These are phyloP conservation scores for Daboia siamensis DNA, from an alignment of 2,113 vertebrate genomes.

Conservation along the genomic window DNA sequence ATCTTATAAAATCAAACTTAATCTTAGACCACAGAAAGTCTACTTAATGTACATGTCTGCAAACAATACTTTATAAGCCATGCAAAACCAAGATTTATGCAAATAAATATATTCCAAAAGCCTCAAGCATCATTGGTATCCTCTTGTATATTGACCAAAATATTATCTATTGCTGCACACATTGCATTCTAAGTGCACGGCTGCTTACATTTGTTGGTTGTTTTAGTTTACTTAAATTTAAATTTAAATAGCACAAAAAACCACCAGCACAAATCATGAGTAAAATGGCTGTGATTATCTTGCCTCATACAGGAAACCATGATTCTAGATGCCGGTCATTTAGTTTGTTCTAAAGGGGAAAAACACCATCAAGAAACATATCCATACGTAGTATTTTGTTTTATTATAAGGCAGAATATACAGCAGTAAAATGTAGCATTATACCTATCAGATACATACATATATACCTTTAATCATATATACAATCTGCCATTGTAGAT, in stretches of 20 bases:
- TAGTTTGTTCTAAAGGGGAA: background rate
- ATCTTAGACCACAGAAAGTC: background rate
- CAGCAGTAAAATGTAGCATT: background rate
- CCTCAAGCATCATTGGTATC: background rate
- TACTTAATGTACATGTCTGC: background rate
- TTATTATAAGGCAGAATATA: background rate
- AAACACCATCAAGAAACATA: background rate
- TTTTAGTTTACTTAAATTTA: background rate
- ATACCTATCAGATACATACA: background rate
- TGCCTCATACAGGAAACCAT: background rate
- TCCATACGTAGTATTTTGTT: background rate
- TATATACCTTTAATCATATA: background rate
- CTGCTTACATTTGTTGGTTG: background rate
- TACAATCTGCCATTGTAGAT: background rate
- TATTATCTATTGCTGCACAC: background rate
- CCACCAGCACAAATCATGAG: background rate
- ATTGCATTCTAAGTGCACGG: background rate
- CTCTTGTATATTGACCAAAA: background rate
- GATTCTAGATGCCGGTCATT: background rate
- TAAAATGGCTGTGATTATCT: background rate
- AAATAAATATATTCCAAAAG: background rate
- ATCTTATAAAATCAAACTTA: background rate
- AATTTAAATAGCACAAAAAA: background rate
- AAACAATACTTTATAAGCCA: background rate
- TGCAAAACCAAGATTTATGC: background rate